phyloP scores from a whole-genome alignment of 2,888 invertebrate genomes.

The Tryphoninae sp. region DNA sequence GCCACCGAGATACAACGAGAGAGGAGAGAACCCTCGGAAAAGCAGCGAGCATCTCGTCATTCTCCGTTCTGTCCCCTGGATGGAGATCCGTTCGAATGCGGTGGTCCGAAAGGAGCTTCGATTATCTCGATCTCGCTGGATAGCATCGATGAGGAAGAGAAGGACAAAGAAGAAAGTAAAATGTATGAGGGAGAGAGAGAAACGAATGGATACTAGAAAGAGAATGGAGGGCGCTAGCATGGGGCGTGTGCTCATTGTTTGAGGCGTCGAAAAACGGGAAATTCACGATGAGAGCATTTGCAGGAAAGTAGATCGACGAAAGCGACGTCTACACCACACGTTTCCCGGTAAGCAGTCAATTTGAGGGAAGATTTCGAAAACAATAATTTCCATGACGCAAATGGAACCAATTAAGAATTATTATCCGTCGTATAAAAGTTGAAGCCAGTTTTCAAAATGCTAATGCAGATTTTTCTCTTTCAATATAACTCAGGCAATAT shows the following conservation, averaged over 20 bases:
- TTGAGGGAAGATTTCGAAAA: conserved; percentile 15
- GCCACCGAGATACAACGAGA: conserved; percentile 76
- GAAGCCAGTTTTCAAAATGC: not conserved
- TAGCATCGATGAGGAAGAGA: conserved; percentile 73
- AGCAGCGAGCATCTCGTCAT: conserved; percentile 57
- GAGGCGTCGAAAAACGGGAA: conserved; percentile 34
- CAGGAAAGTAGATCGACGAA: conserved; percentile 6
- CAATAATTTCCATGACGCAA: not conserved
- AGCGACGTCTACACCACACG: conserved; percentile 9
- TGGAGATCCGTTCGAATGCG: conserved; percentile 66
- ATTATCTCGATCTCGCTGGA: conserved; percentile 78
- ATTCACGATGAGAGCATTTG: conserved; percentile 33
- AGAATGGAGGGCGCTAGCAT: conserved; percentile 19
- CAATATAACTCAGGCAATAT: not conserved
- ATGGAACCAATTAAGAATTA: not conserved
- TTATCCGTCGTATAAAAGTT: not conserved
- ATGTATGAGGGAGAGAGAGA: not conserved
- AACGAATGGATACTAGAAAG: conserved; percentile 24
- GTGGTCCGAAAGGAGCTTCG: conserved; percentile 73
- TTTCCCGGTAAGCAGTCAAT: not conserved
- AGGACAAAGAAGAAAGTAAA: conserved; percentile 62
- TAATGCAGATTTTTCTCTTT: not conserved
- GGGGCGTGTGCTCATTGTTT: conserved; percentile 45
- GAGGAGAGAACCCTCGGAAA: conserved; percentile 68
- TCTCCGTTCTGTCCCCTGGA: conserved; percentile 59